phyloP scores from a whole-genome alignment of 2,888 invertebrate genomes.

The Cistogaster globosa region DNA sequence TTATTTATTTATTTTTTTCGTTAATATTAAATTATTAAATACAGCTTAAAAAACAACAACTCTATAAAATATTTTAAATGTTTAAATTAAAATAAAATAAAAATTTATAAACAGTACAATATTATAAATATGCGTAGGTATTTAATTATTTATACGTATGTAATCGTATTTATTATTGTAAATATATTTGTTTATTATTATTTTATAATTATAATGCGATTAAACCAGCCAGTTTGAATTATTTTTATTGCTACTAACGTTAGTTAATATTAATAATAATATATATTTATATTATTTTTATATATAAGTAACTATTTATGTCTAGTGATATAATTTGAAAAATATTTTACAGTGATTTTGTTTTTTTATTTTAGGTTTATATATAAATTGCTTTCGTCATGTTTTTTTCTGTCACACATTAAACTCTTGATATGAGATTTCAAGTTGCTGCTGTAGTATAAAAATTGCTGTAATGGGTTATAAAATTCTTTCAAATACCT shows the following conservation, averaged over 20 bases:
- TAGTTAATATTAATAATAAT: conserved; percentile 21
- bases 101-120: conserved; percentile 15
- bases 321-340: conserved; percentile 31
- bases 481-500: too few species aligned
- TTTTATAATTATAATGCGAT: conserved; percentile 50
- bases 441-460: too few species aligned
- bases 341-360: conserved; percentile 5
- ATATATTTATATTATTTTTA: conserved; percentile 17
- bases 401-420: neutral
- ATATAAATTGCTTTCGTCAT: neutral
- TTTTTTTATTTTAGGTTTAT: neutral
- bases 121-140: neutral
- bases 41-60: conserved; percentile 68
- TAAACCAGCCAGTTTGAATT: conserved; percentile 54
- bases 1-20: too few species aligned
- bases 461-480: too few species aligned
- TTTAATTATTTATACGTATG: neutral
- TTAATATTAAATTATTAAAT: conserved; percentile 56
- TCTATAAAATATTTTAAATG: conserved; percentile 46
- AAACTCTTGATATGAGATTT: too few species aligned
- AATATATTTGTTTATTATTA: conserved; percentile 1
- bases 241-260: conserved; percentile 32
- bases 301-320: conserved; percentile 19
- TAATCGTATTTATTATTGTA: neutral
- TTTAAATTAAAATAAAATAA: conserved; percentile 62